phyloP scores from a whole-genome alignment of 2,797 vertebrate species.

The Threskiornis aethiopicus region DNA sequence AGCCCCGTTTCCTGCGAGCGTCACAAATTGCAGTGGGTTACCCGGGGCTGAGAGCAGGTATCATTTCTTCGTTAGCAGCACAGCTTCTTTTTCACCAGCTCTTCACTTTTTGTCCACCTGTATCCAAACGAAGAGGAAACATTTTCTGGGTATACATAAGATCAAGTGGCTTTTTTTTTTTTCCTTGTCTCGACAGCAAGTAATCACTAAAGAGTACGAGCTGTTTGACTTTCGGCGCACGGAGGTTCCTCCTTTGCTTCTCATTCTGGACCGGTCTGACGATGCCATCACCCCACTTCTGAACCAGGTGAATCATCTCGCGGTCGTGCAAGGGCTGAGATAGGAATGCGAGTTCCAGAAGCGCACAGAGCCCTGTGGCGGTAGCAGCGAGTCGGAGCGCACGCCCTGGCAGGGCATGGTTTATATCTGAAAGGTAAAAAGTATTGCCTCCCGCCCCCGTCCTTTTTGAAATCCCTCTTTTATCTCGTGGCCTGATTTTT shows the following conservation, averaged over 20 bases:
- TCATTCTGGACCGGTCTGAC: conserved; percentile 91
- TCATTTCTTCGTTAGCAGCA: background rate
- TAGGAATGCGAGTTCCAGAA: background rate
- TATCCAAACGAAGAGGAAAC: background rate
- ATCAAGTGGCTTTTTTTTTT: background rate
- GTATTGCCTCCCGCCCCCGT: rapidly evolving
- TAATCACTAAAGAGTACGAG: conserved; percentile 96
- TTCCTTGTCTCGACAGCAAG: conserved; percentile 80
- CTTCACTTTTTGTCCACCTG: background rate
- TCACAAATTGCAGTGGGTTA: background rate
- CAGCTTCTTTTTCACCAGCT: background rate
- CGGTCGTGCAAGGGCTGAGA: background rate
- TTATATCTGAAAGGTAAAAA: background rate
- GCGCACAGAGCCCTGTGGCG: background rate
- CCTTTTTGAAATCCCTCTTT: background rate
- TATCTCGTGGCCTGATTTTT: background rate
- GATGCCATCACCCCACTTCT: conserved; percentile 94
- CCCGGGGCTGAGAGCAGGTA: background rate
- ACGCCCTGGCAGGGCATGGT: background rate
- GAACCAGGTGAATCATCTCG: conserved; percentile 80
- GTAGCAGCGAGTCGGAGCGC: background rate
- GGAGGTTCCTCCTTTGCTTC: conserved; percentile 90
- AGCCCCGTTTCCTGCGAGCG: rapidly evolving
- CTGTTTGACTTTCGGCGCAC: conserved; percentile 97
- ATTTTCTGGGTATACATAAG: background rate